Evolutionary conservation across 2,113 vertebrate species (phyloP).

Genomic region (Neolamprologus longior): DNA sequence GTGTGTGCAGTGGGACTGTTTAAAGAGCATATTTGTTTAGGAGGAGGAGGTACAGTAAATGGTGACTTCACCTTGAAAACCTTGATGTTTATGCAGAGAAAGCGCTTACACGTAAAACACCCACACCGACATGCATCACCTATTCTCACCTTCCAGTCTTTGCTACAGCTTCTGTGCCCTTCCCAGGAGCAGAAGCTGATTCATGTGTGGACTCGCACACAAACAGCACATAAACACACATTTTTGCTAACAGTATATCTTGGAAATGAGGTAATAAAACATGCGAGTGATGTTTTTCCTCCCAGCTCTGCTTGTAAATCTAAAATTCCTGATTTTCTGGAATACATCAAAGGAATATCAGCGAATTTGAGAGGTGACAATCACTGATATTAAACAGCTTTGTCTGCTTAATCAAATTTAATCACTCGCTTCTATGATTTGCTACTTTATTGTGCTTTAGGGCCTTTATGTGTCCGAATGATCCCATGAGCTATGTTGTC

Average conservation of each 20-base stretch:
- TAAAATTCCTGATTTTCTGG: not conserved
- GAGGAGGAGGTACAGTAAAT: not conserved
- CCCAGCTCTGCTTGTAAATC: not conserved
- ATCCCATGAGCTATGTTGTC: not conserved
- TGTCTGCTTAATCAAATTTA: rapidly evolving
- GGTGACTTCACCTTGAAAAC: not conserved
- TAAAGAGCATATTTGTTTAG: not conserved
- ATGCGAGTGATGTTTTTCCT: not conserved
- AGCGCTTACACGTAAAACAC: not conserved
- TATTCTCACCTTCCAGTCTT: not conserved
- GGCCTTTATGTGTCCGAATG: not conserved
- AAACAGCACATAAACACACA: not conserved
- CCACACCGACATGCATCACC: not conserved
- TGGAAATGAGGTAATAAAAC: not conserved
- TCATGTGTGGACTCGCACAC: not conserved
- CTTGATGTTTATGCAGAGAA: not conserved
- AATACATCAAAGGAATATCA: not conserved
- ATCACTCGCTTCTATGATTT: not conserved
- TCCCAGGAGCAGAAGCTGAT: not conserved
- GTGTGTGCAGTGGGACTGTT: not conserved
- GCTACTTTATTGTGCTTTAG: not conserved
- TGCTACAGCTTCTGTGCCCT: not conserved
- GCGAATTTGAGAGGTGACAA: rapidly evolving
- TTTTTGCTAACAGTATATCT: not conserved
- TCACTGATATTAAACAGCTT: not conserved